Base-by-base conservation (phyloP, 2,888 invertebrate genomes). In the Aspidiotus destructor region DNA sequence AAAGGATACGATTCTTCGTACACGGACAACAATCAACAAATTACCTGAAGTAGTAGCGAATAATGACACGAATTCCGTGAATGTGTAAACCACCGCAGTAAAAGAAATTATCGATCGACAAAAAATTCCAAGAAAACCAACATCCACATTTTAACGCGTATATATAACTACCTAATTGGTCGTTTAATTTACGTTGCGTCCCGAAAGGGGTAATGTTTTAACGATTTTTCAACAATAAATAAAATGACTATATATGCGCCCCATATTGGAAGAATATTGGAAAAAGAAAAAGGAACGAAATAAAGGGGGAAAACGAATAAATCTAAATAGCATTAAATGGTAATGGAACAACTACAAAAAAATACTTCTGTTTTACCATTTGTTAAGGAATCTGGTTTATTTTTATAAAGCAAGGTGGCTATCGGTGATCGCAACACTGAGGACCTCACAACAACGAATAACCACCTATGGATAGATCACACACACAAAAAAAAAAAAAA, bases 311-410 rank as follows among this genome's bases (percentile, higher is more conserved):
- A 58, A 17, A 58, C 28, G 65, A 65, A 65, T 65, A 65, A 65
- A 65, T 65, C 57, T 65, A 65, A 65, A 65, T 65, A 55, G 41
- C 57, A 65, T 58, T 42, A 42, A 42, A 44, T 57, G 57, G 41
- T 57, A 65, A 57, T 65, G 42, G 57, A 58, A 67, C 44, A 67
- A 40, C 58, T 9, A 28, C 41, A 40, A 60, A 48, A 67, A 60
- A 48, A 41, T 60, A 67, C 58, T 67, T 58, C 57, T 67, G 67
- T 60, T 65, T 55, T 44, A 55, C 60, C 60, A 67, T 67, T 67
- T 67, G 67, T 60, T 60, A 52, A 67, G 60, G 60, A 67, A 67
- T 67, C 67, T 67, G 67, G 67, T 67, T 67, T 67, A 67, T 67
- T 67, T 67, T 52, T 58, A 52, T 67, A 28, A 28, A 60, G 67